These are phyloP conservation scores for Caenorhabditis virilis DNA, from an alignment of 2,888 invertebrate species.

Conservation along the genomic window DNA sequence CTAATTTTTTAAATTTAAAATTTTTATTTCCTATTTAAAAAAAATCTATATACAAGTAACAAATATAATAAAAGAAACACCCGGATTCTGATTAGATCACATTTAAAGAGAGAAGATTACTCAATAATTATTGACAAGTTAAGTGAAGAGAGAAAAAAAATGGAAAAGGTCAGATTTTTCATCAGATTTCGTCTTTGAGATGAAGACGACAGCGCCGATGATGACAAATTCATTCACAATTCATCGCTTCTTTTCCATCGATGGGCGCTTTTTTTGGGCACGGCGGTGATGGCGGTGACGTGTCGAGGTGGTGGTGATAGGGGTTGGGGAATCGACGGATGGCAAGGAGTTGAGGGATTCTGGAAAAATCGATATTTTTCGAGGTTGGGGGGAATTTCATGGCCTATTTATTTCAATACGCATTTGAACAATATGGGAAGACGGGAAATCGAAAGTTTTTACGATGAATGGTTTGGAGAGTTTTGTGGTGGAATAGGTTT, in stretches of 20 bases:
- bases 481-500: too few relatives aligned
- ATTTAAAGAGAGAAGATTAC: conserved; percentile 3
- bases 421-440: neutral
- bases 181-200: neutral
- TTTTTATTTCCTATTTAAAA: too few relatives aligned
- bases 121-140: too few relatives aligned
- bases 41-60: too few relatives aligned
- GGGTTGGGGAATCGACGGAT: conserved; percentile 7
- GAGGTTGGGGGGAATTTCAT: too few relatives aligned
- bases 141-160: neutral
- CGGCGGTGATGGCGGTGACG: neutral
- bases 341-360: too few relatives aligned
- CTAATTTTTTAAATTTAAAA: too few relatives aligned
- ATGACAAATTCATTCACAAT: neutral
- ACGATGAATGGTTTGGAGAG: too few relatives aligned
- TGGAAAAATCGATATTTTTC: too few relatives aligned
- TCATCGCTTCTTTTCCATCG: conserved; percentile 42
- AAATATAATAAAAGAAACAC: conserved; percentile 4
- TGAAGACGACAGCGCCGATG: neutral
- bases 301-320: conserved; percentile 6
- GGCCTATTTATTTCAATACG: too few relatives aligned
- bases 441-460: neutral
- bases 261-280: conserved; percentile 17
- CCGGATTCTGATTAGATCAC: conserved; percentile 12
- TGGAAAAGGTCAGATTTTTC: neutral